Evolutionary conservation across 2,888 invertebrate species (phyloP), one percentile per base, ranked within the genome.

Genomic region (Limnephilus lunatus): DNA sequence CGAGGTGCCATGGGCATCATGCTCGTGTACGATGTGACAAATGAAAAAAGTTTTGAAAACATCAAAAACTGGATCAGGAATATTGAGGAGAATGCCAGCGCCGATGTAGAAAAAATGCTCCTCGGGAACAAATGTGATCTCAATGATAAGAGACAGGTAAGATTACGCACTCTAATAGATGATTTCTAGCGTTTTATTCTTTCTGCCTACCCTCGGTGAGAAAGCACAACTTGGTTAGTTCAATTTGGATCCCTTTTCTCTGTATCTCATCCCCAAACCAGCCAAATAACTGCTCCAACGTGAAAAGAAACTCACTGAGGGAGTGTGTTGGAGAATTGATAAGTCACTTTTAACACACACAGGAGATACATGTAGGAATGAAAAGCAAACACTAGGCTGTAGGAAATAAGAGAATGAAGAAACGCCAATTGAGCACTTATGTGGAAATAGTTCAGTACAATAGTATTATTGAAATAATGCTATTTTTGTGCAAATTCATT

Each of bases 1-100:
- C 97, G 99, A 94, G 99, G 99, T 89, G 99, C 99, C 85, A 99
- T 99, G 99, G 99, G 99, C 93, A 99, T 99, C 94, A 99, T 99
- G 99, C 97, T 99, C 94, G 99, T 99, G 81, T 99, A 99, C 95
- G 99, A 99, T 96, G 99, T 99, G 94, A 99, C 99, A 94, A 99
- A 99, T 96, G 99, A 99, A 95, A 99, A 99, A 96, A 99, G 99
- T 94, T 99, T 99, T 96, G 99, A 99, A 95, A 99, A 99, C 95
- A 99, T 99, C 92, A 99, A 99, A 95, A 99, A 99, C 95, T 99
- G 99, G 99, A 99, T 99, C 94, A 97, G 99, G 94, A 99, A 99
- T 96, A 99, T 99, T 95, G 99, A 99, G 95, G 99, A 99, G 96
- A 99, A 99, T 97, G 99, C 99, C 30, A 99, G 99, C 89, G 98